phyloP scores from a whole-genome alignment of 2,888 invertebrate species.

The Drosophila eohydei region DNA sequence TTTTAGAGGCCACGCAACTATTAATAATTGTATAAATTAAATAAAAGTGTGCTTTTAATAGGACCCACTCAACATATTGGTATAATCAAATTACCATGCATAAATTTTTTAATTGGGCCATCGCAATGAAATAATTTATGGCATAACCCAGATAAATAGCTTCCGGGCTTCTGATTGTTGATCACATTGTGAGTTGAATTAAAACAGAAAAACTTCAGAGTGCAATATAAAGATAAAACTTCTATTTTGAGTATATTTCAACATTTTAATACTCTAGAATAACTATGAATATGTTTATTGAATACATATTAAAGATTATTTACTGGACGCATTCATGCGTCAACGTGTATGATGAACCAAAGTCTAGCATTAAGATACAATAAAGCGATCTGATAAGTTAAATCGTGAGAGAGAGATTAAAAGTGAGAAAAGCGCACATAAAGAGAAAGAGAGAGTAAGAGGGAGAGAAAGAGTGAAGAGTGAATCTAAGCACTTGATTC shows the following conservation, averaged over 20 bases:
- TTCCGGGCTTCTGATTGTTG: background rate
- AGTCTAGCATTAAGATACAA: background rate
- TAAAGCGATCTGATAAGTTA: background rate
- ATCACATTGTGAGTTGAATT: background rate
- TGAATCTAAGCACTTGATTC: background rate
- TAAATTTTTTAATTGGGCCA: conserved; percentile 38
- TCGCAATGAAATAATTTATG: conserved; percentile 41
- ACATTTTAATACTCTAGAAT: background rate
- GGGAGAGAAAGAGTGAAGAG: background rate
- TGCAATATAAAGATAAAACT: background rate
- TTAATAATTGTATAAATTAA: conserved; percentile 38
- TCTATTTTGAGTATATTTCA: background rate
- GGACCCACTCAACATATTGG: conserved; percentile 43
- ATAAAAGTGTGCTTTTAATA: conserved; percentile 24
- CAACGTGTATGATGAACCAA: background rate
- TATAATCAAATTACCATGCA: conserved; percentile 45
- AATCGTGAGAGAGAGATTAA: background rate
- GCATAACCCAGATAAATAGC: conserved; percentile 22
- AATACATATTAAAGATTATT: background rate
- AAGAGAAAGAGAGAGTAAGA: background rate
- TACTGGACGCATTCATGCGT: too few relatives aligned
- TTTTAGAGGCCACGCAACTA: conserved; percentile 27
- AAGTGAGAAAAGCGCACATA: too few relatives aligned
- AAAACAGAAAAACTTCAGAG: background rate
- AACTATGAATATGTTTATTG: background rate